Conservation (phyloP, 2,888 invertebrate genomes). For the Allophyes oxyacanthae region DNA sequence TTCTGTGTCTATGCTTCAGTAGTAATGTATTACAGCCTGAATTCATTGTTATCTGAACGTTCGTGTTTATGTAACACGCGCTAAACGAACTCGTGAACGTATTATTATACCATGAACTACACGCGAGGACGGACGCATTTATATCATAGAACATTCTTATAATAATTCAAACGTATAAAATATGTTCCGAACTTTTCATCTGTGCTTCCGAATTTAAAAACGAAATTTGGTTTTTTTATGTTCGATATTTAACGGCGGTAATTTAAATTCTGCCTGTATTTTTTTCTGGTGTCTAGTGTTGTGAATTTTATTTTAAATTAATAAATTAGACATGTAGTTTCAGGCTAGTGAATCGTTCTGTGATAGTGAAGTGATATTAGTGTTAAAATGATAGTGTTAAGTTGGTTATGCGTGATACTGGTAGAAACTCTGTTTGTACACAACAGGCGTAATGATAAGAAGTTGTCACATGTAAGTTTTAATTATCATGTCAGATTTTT, state of each 20-base stretch:
- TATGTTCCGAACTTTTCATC: conserved; percentile 44
- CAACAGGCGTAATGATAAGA: conserved; percentile 63
- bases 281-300: not conserved
- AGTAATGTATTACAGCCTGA: not conserved
- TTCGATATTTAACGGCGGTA: not conserved
- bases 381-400: conserved; percentile 79
- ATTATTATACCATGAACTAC: conserved; percentile 55
- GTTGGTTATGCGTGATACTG: conserved; percentile 72
- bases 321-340: conserved; percentile 13
- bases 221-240: not conserved
- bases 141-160: conserved; percentile 27
- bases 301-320: not conserved
- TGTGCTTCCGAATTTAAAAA: conserved; percentile 11
- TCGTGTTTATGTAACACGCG: conserved; percentile 63
- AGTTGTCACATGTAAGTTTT: conserved; percentile 63
- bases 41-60: conserved; percentile 69
- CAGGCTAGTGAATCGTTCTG: conserved; percentile 64
- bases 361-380: conserved; percentile 78
- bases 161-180: conserved; percentile 9
- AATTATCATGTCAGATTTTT: not conserved
- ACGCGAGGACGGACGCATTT: conserved; percentile 50
- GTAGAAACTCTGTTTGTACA: conserved; percentile 47
- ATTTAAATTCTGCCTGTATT: not conserved
- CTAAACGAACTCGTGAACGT: conserved; percentile 36
- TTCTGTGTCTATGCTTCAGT: conserved; percentile 1